These are phyloP conservation scores for Gisinianus flammeolus DNA, from an alignment of 2,888 invertebrate genomes.

Conservation along the genomic window DNA sequence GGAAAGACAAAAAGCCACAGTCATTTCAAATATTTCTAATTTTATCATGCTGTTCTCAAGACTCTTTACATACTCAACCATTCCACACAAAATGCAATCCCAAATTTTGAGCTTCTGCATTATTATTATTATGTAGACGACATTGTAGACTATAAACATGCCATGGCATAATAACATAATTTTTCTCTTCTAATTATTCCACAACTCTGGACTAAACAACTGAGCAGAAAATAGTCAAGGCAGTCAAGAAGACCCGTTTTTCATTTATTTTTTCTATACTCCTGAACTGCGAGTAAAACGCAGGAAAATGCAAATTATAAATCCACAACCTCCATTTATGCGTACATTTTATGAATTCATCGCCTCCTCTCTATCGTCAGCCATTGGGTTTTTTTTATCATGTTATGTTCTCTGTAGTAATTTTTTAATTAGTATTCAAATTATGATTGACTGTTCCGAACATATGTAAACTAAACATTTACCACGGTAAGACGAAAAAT, in stretches of 20 bases:
- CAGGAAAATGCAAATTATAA: neutral
- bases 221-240: too few relatives aligned
- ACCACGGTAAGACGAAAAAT: too few relatives aligned
- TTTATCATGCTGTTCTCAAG: neutral
- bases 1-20: neutral
- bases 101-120: neutral
- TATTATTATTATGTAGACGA: too few relatives aligned
- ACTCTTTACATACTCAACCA: neutral
- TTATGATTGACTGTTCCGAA: too few relatives aligned
- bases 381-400: too few relatives aligned
- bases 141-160: neutral
- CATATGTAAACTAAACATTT: too few relatives aligned
- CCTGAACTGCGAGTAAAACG: neutral
- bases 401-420: too few relatives aligned
- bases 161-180: conserved; percentile 8
- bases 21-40: neutral
- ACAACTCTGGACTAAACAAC: neutral
- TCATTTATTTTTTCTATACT: too few relatives aligned
- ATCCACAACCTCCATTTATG: neutral
- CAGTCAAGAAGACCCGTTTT: too few relatives aligned
- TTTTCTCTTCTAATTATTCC: conserved; percentile 13
- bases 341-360: neutral
- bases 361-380: neutral
- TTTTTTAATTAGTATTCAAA: too few relatives aligned
- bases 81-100: neutral